Base-by-base conservation (phyloP, 2,888 invertebrate genomes). In the Diarsia brunnea region DNA sequence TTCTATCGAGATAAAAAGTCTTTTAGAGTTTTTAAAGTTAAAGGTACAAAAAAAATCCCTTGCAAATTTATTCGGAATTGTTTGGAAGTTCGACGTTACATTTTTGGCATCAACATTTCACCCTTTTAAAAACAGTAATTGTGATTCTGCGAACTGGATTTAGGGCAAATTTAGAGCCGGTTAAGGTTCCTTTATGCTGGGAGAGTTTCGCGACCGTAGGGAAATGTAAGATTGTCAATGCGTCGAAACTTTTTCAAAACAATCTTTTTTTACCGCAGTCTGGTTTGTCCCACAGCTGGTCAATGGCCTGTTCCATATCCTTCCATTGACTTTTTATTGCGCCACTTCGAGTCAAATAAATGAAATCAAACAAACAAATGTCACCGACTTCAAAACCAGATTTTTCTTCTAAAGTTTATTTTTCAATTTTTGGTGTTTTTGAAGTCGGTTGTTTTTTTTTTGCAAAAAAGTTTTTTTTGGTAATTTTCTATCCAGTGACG, bases 31-130 rank as follows among this genome's bases (percentile, higher is more conserved):
- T 75, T 47, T 65, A 78, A 86, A 83, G 86, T 83, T 73, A 71
- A 77, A 60, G 69, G 12, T 55, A 27, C 60, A 60, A 69, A 58
- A 68, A 80, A 72, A 78, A 63, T 65, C 77, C 43, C 64, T 77
- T 58, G 31, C 69, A 58, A 61, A 49, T 69, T 75, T 78, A 78
- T 78, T 69, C 38, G 49, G 75, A 70, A 77, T 76, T 85, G 73
- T 85, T 85, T 24, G 53, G 71, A 85, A 85, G 69, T 85, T 85
- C 64, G 45, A 65, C 14, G 72, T 79, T 58, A 75, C 61, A 73
- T 83, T 83, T 86, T 78, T 66, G 53, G 10, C 73, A 67, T 74
- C 53, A 76, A 74, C 64, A 68, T 85, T 79, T 79, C 75, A 75
- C 71, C 71, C 68, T 83, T 83, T 76, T 60, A 63, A 67, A 77